Conservation (phyloP, 2,888 invertebrate species). For the Nymphalis urticae region DNA sequence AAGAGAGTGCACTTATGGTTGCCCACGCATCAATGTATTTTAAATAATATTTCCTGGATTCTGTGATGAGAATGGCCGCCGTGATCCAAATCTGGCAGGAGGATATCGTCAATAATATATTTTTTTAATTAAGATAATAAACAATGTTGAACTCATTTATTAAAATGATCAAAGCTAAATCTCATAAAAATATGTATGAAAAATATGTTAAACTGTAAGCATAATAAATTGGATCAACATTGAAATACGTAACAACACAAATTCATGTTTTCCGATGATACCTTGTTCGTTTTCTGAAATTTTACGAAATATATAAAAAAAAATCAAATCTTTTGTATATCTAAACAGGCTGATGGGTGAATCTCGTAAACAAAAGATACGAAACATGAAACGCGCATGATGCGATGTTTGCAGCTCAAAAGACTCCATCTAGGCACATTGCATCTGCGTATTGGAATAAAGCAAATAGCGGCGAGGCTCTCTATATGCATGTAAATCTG, state of each 20-base stretch:
- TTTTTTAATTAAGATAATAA: too few species aligned
- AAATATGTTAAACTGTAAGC: background rate
- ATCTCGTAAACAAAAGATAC: conserved; percentile 35
- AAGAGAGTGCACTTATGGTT: too few species aligned
- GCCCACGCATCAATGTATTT: too few species aligned
- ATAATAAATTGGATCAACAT: background rate
- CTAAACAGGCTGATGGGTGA: conserved; percentile 29
- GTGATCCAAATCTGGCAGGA: too few species aligned
- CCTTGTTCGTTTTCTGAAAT: background rate
- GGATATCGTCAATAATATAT: background rate
- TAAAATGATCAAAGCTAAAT: background rate
- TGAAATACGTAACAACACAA: background rate
- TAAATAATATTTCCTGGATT: too few species aligned
- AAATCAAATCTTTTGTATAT: conserved; percentile 13
- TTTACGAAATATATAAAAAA: conserved; percentile 21
- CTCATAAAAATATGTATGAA: background rate
- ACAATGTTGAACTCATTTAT: too few species aligned
- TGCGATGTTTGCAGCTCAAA: conserved; percentile 40
- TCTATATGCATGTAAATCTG: conserved; percentile 75
- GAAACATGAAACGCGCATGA: conserved; percentile 30
- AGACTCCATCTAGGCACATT: conserved; percentile 31
- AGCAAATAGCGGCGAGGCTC: conserved; percentile 59
- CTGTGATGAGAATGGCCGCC: too few species aligned
- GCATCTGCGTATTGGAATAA: conserved; percentile 55
- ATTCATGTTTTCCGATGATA: too few species aligned